Percentiles rank a stretch among this genome's conserved stretches.
These are phyloP conservation scores for Lydus trimaculatus DNA, from an alignment of 2,888 invertebrate species.

Conservation along the genomic window DNA sequence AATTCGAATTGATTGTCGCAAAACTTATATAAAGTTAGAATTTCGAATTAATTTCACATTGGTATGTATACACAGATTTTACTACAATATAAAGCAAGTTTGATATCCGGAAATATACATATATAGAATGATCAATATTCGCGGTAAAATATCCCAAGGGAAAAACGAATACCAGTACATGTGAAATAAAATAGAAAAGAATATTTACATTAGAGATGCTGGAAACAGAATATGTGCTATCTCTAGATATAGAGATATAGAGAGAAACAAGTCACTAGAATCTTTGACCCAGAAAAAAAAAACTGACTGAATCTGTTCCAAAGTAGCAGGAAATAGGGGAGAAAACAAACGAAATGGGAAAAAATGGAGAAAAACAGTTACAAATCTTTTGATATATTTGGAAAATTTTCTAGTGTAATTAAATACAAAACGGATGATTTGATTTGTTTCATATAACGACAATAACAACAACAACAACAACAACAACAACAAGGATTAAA, in stretches of 20 bases:
- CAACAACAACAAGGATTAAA: not conserved
- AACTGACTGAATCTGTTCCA: constrained; percentile 17
- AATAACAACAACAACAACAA: not conserved
- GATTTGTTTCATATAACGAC: constrained; percentile 13
- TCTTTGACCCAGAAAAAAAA: constrained; percentile 47
- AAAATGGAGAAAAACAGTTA: not conserved
- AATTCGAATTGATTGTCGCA: not conserved
- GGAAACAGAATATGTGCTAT: constrained; percentile 40
- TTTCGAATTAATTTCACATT: not conserved
- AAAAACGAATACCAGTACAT: constrained; percentile 30
- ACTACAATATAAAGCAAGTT: not conserved
- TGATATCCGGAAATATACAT: not conserved
- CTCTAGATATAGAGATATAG: constrained; percentile 40
- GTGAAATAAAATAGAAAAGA: constrained; percentile 41
- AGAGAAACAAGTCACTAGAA: constrained; percentile 42
- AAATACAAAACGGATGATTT: constrained; percentile 32
- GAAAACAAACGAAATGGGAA: not conserved
- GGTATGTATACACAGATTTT: not conserved
- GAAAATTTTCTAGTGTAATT: not conserved
- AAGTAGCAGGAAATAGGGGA: not conserved
- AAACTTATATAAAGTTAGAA: not conserved
- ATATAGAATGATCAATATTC: constrained; percentile 21
- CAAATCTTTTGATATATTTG: not conserved
- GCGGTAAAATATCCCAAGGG: constrained; percentile 30
- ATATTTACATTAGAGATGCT: constrained; percentile 46